Percentiles rank a stretch among this genome's conserved stretches.
Conservation (phyloP, 2,888 invertebrate species). For the Drosophila kuntzei region DNA sequence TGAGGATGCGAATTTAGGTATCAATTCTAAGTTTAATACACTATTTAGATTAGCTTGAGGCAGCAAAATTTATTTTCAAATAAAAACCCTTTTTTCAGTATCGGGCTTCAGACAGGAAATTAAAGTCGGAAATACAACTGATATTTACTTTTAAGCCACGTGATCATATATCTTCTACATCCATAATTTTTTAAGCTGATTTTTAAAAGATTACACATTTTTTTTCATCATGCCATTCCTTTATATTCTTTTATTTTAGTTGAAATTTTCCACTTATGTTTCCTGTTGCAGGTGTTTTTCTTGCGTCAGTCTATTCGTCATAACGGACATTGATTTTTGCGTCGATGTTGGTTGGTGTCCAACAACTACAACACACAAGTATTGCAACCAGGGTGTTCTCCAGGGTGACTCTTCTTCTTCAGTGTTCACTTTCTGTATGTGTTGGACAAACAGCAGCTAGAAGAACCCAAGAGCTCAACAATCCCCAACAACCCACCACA, state of each 20-base stretch:
- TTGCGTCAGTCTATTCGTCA: constrained; percentile 43
- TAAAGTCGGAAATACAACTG: no score
- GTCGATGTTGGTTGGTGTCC: constrained; percentile 41
- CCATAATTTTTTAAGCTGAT: no score
- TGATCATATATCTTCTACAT: no score
- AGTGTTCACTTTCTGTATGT: constrained; percentile 40
- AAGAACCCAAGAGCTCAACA: constrained; percentile 35
- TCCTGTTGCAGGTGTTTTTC: constrained; percentile 15
- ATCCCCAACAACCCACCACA: constrained; percentile 34
- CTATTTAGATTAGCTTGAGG: no score
- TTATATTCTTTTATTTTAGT: background rate
- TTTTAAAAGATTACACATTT: no score
- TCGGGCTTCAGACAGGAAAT: no score
- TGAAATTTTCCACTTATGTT: background rate
- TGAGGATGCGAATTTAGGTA: no score
- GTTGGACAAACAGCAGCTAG: constrained; percentile 53
- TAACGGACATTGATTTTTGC: constrained; percentile 78
- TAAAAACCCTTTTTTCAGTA: no score
- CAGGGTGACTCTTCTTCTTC: constrained; percentile 55
- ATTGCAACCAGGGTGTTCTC: constrained; percentile 35
- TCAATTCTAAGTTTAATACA: no score
- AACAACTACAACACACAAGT: constrained; percentile 25
- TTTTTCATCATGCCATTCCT: no score
- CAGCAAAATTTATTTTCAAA: no score
- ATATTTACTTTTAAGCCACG: no score